phyloP scores from a whole-genome alignment of 2,797 vertebrate species.

The Molossus molossus region DNA sequence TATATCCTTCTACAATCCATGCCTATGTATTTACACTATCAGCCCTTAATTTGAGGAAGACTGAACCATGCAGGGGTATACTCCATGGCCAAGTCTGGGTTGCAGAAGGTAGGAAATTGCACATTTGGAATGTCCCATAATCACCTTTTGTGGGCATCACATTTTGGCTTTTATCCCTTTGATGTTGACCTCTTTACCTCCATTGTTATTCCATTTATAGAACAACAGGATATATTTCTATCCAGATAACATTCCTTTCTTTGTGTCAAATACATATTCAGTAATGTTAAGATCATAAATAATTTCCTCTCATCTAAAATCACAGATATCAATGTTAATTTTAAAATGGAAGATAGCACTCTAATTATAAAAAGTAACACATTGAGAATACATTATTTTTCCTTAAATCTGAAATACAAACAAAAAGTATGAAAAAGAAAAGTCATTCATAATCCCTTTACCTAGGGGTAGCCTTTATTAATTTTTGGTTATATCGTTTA shows the following conservation, averaged over 20 bases:
- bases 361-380: constrained; percentile 46
- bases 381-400: constrained; percentile 44
- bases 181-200: constrained; percentile 40
- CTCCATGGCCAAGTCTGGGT: neutral
- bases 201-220: constrained; percentile 52
- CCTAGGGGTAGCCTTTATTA: neutral
- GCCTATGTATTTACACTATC: constrained; percentile 5
- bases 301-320: constrained; percentile 61
- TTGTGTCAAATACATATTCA: constrained; percentile 18
- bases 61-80: neutral
- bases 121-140: constrained; percentile 23
- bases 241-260: constrained; percentile 42
- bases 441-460: neutral
- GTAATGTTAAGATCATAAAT: constrained; percentile 25
- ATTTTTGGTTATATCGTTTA: neutral
- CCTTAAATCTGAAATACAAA: constrained; percentile 43
- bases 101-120: constrained; percentile 3
- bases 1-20: constrained; percentile 52
- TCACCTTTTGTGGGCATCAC: neutral
- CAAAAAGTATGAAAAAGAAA: constrained; percentile 39
- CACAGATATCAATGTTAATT: constrained; percentile 3
- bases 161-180: constrained; percentile 41
- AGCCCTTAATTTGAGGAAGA: neutral
- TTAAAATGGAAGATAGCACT: neutral
- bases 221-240: constrained; percentile 55